A percentile compares a stretch with the other conserved stretches of the same genome.
These are phyloP conservation scores for Gavialis gangeticus DNA, from an alignment of 2,113 vertebrate species.

Conservation along the genomic window DNA sequence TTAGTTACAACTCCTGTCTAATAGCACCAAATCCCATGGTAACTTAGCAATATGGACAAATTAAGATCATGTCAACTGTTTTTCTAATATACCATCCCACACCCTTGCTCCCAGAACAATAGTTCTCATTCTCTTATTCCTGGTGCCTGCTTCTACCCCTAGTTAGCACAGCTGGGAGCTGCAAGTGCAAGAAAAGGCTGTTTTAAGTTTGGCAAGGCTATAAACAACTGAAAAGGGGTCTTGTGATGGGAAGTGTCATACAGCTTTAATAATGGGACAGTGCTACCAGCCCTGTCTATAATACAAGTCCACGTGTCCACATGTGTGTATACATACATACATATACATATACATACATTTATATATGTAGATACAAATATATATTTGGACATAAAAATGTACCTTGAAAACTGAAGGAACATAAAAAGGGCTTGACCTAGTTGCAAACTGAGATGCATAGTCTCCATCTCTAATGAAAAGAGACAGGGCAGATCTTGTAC, in stretches of 20 bases:
- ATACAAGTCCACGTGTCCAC: not conserved
- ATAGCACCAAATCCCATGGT: too few relatives aligned
- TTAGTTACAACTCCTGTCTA: too few relatives aligned
- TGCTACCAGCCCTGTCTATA: slow-evolving; percentile 50
- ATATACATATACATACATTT: too few relatives aligned
- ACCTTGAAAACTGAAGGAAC: slow-evolving; percentile 65
- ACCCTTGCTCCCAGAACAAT: not conserved
- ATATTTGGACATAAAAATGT: slow-evolving; percentile 16
- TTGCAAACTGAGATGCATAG: slow-evolving; percentile 36
- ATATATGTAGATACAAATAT: not conserved
- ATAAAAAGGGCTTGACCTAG: slow-evolving; percentile 65
- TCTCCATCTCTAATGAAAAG: slow-evolving; percentile 52
- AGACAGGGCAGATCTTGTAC: slow-evolving; percentile 62
- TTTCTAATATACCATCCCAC: not conserved
- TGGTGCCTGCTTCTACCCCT: not conserved
- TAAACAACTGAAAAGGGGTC: slow-evolving; percentile 37
- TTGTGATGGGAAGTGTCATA: slow-evolving; percentile 53
- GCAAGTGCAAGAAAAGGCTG: slow-evolving; percentile 32
- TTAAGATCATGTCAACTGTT: too few relatives aligned
- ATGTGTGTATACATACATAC: too few relatives aligned
- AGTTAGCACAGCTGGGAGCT: slow-evolving; percentile 27
- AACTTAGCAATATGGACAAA: too few relatives aligned
- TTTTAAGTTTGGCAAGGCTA: slow-evolving; percentile 53
- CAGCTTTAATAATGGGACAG: slow-evolving; percentile 27
- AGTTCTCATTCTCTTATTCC: not conserved